phyloP scores from a whole-genome alignment of 64 coral and sea anemone genomes.

The Actinia tenebrosa region DNA sequence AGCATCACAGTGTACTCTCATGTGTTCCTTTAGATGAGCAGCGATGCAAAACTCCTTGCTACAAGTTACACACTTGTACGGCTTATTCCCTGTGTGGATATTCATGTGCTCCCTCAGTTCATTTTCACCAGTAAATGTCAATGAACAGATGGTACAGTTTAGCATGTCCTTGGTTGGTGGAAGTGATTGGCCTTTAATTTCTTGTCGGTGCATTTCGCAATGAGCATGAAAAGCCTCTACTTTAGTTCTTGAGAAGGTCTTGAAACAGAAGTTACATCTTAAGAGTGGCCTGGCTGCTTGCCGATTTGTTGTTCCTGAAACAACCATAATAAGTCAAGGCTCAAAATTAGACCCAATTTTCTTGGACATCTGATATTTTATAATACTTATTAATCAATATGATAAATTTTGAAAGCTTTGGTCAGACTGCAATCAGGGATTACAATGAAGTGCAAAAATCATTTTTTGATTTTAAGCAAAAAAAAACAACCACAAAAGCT shows the following conservation, averaged over 20 bases:
- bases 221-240: slow-evolving; percentile 61
- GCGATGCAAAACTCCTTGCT: slow-evolving; percentile 84
- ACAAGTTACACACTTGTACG: slow-evolving; percentile 75
- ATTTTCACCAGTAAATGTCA: slow-evolving; percentile 41
- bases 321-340: not conserved
- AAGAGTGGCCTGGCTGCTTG: slow-evolving; percentile 52
- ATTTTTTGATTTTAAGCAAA: no score
- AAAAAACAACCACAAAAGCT: no score
- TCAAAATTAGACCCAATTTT: no score
- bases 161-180: slow-evolving; percentile 14
- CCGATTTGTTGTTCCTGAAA: slow-evolving; percentile 8
- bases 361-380: no score
- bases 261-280: slow-evolving; percentile 84
- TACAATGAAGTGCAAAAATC: no score
- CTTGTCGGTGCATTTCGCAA: slow-evolving; percentile 44
- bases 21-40: slow-evolving; percentile 69
- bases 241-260: slow-evolving; percentile 59
- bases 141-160: slow-evolving; percentile 76
- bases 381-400: no score
- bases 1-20: slow-evolving; percentile 48
- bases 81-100: slow-evolving; percentile 67
- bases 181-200: not conserved
- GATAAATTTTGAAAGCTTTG: no score
- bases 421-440: no score
- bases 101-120: slow-evolving; percentile 93